Conservation (phyloP, 2,797 vertebrate species). For the Cichlasoma orientale region DNA sequence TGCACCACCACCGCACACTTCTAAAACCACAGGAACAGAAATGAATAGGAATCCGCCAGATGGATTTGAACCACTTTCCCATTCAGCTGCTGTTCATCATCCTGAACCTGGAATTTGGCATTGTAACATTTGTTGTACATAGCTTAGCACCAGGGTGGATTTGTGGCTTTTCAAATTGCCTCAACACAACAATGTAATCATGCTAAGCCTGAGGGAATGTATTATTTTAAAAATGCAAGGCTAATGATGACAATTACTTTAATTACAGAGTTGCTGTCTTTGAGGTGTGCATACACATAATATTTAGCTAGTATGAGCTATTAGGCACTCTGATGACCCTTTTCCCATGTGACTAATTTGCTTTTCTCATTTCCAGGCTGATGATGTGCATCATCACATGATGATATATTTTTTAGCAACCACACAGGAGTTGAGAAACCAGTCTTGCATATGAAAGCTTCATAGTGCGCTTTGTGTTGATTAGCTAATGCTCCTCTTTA, state of each 20-base stretch:
- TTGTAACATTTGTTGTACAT: slow-evolving; percentile 66
- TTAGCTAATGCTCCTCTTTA: slow-evolving; percentile 43
- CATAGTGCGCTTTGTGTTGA: slow-evolving; percentile 38
- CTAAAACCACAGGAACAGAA: slow-evolving; percentile 56
- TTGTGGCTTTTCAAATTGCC: slow-evolving; percentile 63
- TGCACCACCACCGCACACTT: slow-evolving; percentile 32
- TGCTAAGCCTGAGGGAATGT: slow-evolving; percentile 62
- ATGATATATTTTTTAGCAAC: slow-evolving; percentile 13
- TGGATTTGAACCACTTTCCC: slow-evolving; percentile 55
- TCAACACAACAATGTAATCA: slow-evolving; percentile 61
- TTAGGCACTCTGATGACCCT: slow-evolving; percentile 51
- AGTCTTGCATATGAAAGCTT: slow-evolving; percentile 34
- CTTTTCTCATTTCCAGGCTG: slow-evolving; percentile 32
- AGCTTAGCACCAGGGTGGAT: slow-evolving; percentile 62
- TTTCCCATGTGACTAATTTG: slow-evolving; percentile 53
- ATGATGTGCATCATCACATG: slow-evolving; percentile 26
- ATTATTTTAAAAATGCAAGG: slow-evolving; percentile 59
- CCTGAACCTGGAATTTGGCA: slow-evolving; percentile 68
- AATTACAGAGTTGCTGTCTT: slow-evolving; percentile 58
- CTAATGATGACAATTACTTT: slow-evolving; percentile 72
- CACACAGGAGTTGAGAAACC: slow-evolving; percentile 18
- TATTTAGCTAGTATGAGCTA: slow-evolving; percentile 60
- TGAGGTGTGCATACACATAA: slow-evolving; percentile 48
- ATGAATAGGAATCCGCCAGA: slow-evolving; percentile 60
- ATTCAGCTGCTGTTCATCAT: slow-evolving; percentile 67